Conservation (phyloP, 2,888 invertebrate genomes). For the Drosophila mulleri region DNA sequence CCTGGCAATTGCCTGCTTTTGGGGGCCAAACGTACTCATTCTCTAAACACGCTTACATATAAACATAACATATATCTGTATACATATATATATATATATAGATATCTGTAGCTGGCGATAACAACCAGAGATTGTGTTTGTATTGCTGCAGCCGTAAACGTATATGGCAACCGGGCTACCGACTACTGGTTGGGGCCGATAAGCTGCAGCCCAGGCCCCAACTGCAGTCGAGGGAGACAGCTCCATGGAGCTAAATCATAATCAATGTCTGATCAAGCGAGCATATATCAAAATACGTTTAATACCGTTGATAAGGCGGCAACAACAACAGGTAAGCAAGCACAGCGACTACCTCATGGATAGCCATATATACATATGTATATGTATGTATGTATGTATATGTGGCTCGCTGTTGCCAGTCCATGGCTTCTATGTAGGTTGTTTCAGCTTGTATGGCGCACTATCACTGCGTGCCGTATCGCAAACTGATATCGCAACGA, state of each 20-base stretch:
- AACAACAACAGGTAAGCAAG: slow-evolving; percentile 36
- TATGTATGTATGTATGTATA: background rate
- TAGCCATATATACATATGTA: background rate
- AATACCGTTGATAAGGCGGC: slow-evolving; percentile 43
- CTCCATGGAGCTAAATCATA: slow-evolving; percentile 47
- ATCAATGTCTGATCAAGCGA: slow-evolving; percentile 49
- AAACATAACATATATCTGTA: slow-evolving; percentile 1
- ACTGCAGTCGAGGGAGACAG: slow-evolving; percentile 22
- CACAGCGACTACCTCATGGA: slow-evolving; percentile 31
- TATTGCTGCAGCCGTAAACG: slow-evolving; percentile 34
- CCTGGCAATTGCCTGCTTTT: slow-evolving; percentile 57
- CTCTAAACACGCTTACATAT: background rate
- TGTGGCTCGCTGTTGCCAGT: slow-evolving; percentile 16
- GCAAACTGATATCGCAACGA: slow-evolving; percentile 56
- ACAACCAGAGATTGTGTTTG: slow-evolving; percentile 56
- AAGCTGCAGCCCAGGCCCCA: slow-evolving; percentile 37
- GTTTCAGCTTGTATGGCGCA: slow-evolving; percentile 46
- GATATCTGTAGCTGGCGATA: slow-evolving; percentile 36
- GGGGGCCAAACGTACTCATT: slow-evolving; percentile 43
- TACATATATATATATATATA: slow-evolving; percentile 2
- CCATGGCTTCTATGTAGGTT: slow-evolving; percentile 39
- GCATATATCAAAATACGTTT: slow-evolving; percentile 52
- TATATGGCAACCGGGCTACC: slow-evolving; percentile 46
- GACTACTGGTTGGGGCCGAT: slow-evolving; percentile 55
- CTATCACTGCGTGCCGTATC: slow-evolving; percentile 56